These are phyloP conservation scores for Allophyes oxyacanthae DNA, from an alignment of 2,888 invertebrate genomes.

Conservation along the genomic window DNA sequence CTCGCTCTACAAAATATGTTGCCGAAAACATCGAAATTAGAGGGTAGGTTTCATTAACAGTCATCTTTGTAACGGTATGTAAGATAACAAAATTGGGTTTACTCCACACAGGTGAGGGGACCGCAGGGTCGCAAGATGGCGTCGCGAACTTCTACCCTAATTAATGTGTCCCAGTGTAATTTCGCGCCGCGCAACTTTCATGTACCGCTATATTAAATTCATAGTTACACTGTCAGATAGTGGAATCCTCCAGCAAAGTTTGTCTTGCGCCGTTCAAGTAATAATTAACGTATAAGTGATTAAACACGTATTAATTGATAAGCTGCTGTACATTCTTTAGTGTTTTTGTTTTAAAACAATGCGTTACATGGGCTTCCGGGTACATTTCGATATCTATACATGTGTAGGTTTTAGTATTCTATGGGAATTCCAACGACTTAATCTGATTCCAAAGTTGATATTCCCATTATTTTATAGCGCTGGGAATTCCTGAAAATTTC, in stretches of 20 bases:
- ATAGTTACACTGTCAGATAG: conserved; percentile 61
- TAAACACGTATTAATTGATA: conserved; percentile 46
- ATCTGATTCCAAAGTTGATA: neutral
- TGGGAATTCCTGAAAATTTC: neutral
- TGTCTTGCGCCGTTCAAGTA: conserved; percentile 20
- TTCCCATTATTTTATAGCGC: neutral
- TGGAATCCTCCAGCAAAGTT: conserved; percentile 40
- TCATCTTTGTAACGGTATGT: conserved; percentile 19
- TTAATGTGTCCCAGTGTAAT: conserved; percentile 67
- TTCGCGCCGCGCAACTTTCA: conserved; percentile 55
- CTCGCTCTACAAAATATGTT: conserved; percentile 15
- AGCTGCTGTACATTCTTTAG: conserved; percentile 13
- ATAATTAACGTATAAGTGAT: conserved; percentile 34
- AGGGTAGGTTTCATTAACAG: conserved; percentile 25
- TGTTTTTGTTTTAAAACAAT: neutral
- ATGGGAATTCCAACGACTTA: too few relatives aligned
- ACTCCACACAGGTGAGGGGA: conserved; percentile 44
- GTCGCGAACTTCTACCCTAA: conserved; percentile 60
- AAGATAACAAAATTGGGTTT: conserved; percentile 49
- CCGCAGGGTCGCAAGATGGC: conserved; percentile 55
- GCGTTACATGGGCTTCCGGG: too few relatives aligned
- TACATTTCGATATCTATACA: too few relatives aligned
- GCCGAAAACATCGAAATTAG: conserved; percentile 17
- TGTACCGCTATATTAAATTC: conserved; percentile 67
- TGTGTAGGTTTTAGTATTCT: too few relatives aligned